Base-by-base conservation (phyloP, 64 coral and sea anemone genomes). In the Acropora yongei region DNA sequence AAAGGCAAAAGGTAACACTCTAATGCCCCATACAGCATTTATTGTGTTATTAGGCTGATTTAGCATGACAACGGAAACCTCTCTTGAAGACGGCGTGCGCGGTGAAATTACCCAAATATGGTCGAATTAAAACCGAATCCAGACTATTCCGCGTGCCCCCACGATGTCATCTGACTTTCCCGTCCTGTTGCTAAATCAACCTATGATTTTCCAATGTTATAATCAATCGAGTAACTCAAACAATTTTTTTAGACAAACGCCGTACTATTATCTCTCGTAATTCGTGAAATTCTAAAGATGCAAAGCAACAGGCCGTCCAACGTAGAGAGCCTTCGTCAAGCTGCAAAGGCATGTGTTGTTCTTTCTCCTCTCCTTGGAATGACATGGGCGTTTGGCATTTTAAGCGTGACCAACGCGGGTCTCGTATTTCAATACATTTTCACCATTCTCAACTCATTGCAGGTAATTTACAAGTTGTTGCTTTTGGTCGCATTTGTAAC, bases 351-450 rank as follows among this genome's bases (percentile, higher is more conserved):
- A 18, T 68, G 65, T 14, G 63, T 78, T n/a, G 75, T 86, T 3
- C 41, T 93, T 30, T 80, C 58, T 72, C 89, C 89, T 60, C 72
- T 91, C 9, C 80, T 91, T 44, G 89, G 89, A 60, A 0, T 91
- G 71, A 91, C 89, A 1, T 91, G 89, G 89, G 41, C 84, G 41
- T 84, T 83, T 66, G 79, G 89, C 46, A 2, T 91, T 8, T 68
- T 91, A 8, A 82, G 65, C 17, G 89, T 91, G 18, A 91, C 89
- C 0, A 53, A 92, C 44, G 82, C 91, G 11, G 44, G 83, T 18
- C 73, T 93, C 67, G 90, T 61, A 7, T 92, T 92, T 57, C 90
- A 92, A 82, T 92, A 92, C 82, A 78, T 92, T 14, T 86, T 92
- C 44, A 86, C 90, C 2, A 92, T 92, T n/a, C 72, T 92, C 51